Evolutionary conservation across 2,797 vertebrate species (phyloP).

Genomic region (Myotis vivesi): DNA sequence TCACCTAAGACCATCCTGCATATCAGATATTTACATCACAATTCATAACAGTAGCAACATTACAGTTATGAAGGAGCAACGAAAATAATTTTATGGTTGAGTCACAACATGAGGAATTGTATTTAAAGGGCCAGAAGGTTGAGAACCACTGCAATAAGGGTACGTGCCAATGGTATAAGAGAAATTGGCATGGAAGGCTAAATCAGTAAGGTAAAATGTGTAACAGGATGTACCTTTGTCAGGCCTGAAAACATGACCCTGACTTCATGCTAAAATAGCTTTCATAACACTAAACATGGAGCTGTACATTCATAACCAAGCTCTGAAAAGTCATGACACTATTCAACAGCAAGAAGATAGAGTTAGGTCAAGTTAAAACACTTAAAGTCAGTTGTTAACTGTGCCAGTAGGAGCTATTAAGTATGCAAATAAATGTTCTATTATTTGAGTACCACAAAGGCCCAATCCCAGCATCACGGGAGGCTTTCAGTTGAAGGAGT

Average conservation of each 20-base stretch:
- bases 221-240: slow-evolving; percentile 8
- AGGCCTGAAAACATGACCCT: not conserved
- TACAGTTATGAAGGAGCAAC: too few relatives aligned
- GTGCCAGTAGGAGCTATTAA: not conserved
- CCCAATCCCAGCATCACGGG: not conserved
- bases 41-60: too few relatives aligned
- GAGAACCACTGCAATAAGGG: not conserved
- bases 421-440: slow-evolving; percentile 43
- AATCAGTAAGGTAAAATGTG: not conserved
- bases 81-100: too few relatives aligned
- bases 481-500: slow-evolving; percentile 3
- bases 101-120: too few relatives aligned
- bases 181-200: not conserved
- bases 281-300: slow-evolving; percentile 1
- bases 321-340: slow-evolving; percentile 29
- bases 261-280: slow-evolving; percentile 34
- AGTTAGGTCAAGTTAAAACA: slow-evolving; percentile 43
- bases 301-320: not conserved
- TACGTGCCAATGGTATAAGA: not conserved
- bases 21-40: too few relatives aligned
- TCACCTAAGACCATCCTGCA: too few relatives aligned
- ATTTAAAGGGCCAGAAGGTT: too few relatives aligned
- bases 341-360: not conserved
- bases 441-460: slow-evolving; percentile 14
- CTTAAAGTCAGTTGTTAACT: slow-evolving; percentile 41